Percentiles rank a stretch among this genome's conserved stretches.
These are phyloP conservation scores for Pantala flavescens DNA, from an alignment of 1,140 invertebrate species.

Conservation along the genomic window DNA sequence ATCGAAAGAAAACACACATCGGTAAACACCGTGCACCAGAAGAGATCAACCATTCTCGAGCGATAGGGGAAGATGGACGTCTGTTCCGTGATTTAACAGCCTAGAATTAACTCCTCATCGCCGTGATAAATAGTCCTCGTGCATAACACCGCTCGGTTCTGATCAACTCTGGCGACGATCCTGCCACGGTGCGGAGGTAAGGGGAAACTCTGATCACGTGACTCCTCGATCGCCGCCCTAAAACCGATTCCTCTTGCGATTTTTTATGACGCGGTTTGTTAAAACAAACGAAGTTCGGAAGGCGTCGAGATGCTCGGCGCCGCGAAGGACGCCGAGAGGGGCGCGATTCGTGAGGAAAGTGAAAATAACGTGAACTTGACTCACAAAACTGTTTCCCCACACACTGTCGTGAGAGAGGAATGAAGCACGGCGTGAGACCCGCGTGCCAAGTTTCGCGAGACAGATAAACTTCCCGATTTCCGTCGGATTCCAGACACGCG, in stretches of 20 bases:
- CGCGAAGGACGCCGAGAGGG: neutral
- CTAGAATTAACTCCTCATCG: neutral
- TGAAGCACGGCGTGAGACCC: too few relatives aligned
- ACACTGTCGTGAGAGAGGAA: too few relatives aligned
- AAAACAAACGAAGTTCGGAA: neutral
- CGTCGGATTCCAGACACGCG: too few relatives aligned
- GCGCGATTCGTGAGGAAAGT: neutral
- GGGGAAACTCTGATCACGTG: neutral
- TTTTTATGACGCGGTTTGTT: neutral
- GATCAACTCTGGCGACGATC: neutral
- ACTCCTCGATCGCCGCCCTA: neutral
- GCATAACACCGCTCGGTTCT: neutral
- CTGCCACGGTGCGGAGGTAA: neutral
- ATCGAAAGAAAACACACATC: too few relatives aligned
- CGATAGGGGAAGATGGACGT: neutral
- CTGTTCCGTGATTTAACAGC: neutral
- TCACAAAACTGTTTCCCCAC: neutral
- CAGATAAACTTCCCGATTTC: too few relatives aligned
- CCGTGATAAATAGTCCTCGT: neutral
- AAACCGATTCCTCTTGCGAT: neutral
- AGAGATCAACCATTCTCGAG: neutral
- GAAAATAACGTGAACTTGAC: slow-evolving; percentile 2
- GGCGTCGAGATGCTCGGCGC: neutral
- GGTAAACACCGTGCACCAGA: neutral
- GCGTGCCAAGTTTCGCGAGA: too few relatives aligned